A percentile compares a stretch with the other conserved stretches of the same genome.
Conservation (phyloP, 2,797 vertebrate genomes). For the Cyprinodon diabolis region DNA sequence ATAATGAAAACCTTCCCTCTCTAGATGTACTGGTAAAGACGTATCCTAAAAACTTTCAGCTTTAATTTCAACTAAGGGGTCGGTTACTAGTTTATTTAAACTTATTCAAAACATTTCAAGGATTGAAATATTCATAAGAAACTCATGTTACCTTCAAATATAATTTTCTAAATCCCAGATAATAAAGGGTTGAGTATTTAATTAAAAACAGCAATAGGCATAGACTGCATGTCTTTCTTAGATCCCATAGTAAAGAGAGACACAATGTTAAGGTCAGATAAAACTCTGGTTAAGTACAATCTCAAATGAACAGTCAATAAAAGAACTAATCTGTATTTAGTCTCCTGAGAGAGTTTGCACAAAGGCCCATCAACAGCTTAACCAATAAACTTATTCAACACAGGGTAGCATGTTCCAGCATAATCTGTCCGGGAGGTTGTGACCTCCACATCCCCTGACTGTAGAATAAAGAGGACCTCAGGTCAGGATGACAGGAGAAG, state of each 20-base stretch:
- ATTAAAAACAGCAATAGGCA: neutral
- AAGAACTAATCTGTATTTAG: conserved; percentile 71
- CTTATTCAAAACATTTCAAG: neutral
- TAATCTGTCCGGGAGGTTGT: conserved; percentile 81
- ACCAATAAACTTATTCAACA: conserved; percentile 75
- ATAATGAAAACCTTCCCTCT: neutral
- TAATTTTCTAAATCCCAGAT: neutral
- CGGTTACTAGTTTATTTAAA: neutral
- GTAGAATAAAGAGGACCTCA: conserved; percentile 80
- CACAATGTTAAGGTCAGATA: conserved; percentile 25
- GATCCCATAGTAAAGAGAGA: conserved; percentile 22
- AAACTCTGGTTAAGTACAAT: conserved; percentile 44
- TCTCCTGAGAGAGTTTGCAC: conserved; percentile 57
- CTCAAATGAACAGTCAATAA: conserved; percentile 66
- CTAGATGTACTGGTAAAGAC: neutral
- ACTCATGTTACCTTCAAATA: neutral
- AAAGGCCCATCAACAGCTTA: conserved; percentile 58
- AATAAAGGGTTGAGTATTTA: neutral
- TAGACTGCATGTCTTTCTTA: neutral
- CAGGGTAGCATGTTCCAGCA: conserved; percentile 61
- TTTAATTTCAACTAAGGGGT: neutral
- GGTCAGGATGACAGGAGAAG: conserved; percentile 95
- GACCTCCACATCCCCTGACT: conserved; percentile 83
- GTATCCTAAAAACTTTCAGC: neutral
- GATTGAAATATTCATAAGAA: no score